phyloP scores from a whole-genome alignment of 2,888 invertebrate species.

The Cacoxenus indagator region DNA sequence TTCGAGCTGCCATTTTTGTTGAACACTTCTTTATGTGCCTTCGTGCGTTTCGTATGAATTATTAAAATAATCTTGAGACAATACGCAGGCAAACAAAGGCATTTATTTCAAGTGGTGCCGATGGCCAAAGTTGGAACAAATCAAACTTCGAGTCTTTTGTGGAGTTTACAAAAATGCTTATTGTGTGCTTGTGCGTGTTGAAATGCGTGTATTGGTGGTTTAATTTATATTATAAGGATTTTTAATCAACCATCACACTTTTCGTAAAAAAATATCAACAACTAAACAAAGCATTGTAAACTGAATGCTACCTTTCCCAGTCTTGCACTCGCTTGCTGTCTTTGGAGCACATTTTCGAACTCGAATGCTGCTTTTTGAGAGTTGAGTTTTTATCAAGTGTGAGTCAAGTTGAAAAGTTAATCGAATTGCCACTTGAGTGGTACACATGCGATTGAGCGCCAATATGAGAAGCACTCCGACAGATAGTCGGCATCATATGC shows the following conservation, averaged over 20 bases:
- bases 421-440: constrained; percentile 24
- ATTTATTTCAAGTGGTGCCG: constrained; percentile 3
- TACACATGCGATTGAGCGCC: constrained; percentile 29
- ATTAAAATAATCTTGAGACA: constrained; percentile 48
- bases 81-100: constrained; percentile 25
- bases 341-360: no score
- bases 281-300: no score
- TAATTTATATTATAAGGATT: constrained; percentile 41
- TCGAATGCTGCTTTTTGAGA: constrained; percentile 2
- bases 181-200: no score
- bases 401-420: constrained; percentile 19
- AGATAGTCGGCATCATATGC: neutral
- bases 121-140: constrained; percentile 16
- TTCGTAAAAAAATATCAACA: no score
- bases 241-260: constrained; percentile 48
- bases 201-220: no score
- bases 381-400: neutral
- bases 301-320: no score
- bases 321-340: constrained; percentile 21
- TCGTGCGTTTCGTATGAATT: constrained; percentile 38
- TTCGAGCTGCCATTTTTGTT: neutral
- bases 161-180: neutral
- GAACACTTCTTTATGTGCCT: neutral
- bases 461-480: neutral
- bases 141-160: neutral